Evolutionary conservation across 2,888 invertebrate genomes (phyloP).

Genomic region (Mycalesis mineus): DNA sequence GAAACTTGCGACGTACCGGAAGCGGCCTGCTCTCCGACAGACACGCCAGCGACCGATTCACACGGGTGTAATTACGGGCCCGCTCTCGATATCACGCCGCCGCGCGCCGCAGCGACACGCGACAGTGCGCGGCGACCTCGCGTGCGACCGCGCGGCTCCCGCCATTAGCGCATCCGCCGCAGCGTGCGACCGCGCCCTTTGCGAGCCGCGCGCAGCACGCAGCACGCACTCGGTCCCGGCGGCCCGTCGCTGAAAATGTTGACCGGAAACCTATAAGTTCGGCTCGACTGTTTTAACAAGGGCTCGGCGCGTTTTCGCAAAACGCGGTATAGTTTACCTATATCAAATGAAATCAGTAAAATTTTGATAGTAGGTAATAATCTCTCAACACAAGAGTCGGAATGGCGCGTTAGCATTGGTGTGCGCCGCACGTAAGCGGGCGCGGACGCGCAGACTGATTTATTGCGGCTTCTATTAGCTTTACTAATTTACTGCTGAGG

Average conservation of each 20-base stretch:
- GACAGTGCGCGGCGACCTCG: not conserved
- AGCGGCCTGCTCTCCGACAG: not conserved
- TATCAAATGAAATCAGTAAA: too few relatives aligned
- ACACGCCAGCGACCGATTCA: not conserved
- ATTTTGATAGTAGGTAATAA: too few relatives aligned
- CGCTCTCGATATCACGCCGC: not conserved
- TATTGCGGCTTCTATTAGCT: conserved; percentile 29
- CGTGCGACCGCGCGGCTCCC: not conserved
- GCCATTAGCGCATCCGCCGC: conserved; percentile 14
- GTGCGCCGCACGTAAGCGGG: not conserved
- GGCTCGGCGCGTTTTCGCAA: too few relatives aligned
- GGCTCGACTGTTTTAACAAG: too few relatives aligned
- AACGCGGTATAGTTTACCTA: too few relatives aligned
- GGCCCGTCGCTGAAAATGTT: not conserved
- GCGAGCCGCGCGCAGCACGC: not conserved
- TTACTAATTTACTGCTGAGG: conserved; percentile 2
- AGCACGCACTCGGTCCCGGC: not conserved
- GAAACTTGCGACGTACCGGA: not conserved
- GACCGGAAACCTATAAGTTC: too few relatives aligned
- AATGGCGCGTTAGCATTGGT: not conserved
- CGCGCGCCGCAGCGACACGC: not conserved
- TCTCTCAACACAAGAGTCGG: too few relatives aligned
- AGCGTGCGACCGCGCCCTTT: conserved; percentile 17
- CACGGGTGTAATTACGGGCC: not conserved
- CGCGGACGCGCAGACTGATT: not conserved